Evolutionary conservation across 2,797 vertebrate genomes (phyloP), one percentile per base, ranked within the genome.

Genomic region (Onychomys torridus): DNA sequence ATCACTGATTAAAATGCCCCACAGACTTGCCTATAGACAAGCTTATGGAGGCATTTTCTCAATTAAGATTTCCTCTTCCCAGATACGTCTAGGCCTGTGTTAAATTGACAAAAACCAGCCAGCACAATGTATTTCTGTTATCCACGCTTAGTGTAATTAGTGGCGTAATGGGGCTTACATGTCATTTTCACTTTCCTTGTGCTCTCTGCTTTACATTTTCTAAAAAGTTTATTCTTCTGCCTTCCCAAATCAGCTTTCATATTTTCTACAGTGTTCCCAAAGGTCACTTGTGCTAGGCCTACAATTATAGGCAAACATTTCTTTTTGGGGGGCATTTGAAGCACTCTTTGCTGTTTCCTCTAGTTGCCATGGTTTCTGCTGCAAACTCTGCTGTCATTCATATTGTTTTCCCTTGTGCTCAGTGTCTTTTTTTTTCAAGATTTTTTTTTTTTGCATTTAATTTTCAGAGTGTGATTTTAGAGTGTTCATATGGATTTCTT

Each of bases 121-220:
- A 84, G 9, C 40, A 65, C 0, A 11, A 34, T 37, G 2, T 25
- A 27, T 40, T 77, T 82, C 43, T 29, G 75, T 69, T 73, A 57
- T 89, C 65, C 63, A 52, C 17, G 73, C 46, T 91, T 65, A 78
- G 40, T 79, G 11, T 77, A 73, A 84, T 84, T 85, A 52, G 65
- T 73, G n/a, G 0, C 27, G 29, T 43, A 21, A 14, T 83, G 69
- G 43, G 37, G 7, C 6, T 77, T 83, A 75, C 23, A 3, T 37
- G 32, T 86, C 11, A 57, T 37, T 93, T 95, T 83, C 14, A 87
- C 63, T 94, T 86, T 77, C 11, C 61, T 73, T 76, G n/a, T 71
- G 57, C 21, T 63, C 34, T 87, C 40, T 76, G 5, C 52, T 78
- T 52, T 81, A 75, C 12, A 59, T 78, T 78, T 77, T 29, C 49